Evolutionary conservation across 2,113 vertebrate genomes (phyloP), one percentile per base, ranked within the genome.

Genomic region (Saccopteryx leptura): DNA sequence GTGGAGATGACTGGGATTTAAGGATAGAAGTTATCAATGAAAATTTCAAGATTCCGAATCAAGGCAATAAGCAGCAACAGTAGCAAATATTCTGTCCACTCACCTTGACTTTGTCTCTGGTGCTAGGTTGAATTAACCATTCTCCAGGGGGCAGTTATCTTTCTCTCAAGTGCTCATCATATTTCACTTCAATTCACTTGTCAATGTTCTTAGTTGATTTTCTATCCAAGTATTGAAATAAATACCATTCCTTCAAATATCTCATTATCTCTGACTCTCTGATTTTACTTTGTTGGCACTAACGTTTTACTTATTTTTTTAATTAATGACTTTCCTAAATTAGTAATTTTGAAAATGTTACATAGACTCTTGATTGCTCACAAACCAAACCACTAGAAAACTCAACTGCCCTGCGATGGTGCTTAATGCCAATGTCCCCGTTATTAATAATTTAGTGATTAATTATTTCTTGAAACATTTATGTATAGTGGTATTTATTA

Each of bases 301-400:
- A 65, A 56, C n/a, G 48, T 95, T 85, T 80, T 60, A 79, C 48
- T 69, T 63, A 48, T 46, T 50, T 52, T 58, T 61, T 89, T 66
- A 50, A 58, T 76, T 54, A 58, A 28, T 89, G 33, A 89, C 50
- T 72, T 84, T 85, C 63, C 21, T 92, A 80, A 74, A 68, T 80
- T 39, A 28, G 23, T 94, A 79, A 68, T 60, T 85, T 94, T 66
- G 66, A 80, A 82, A 89, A 89, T 61, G 21, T 85, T 33, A 13
- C 24, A 23, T 23, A 17, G 60, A 61, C 26, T 94, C 11, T 18
- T 94, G n/a, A 68, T 26, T 80, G 26, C 31, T 94, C 26, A 68
- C 50, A 58, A 75, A 80, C 39, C 72, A 85, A 65, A 83, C n/a
- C 56, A n/a, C 28, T 46, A 72, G 48, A 88, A 65, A 72, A 72